phyloP scores from a whole-genome alignment of 2,797 vertebrate species.

The Lycodopsis pacificus region DNA sequence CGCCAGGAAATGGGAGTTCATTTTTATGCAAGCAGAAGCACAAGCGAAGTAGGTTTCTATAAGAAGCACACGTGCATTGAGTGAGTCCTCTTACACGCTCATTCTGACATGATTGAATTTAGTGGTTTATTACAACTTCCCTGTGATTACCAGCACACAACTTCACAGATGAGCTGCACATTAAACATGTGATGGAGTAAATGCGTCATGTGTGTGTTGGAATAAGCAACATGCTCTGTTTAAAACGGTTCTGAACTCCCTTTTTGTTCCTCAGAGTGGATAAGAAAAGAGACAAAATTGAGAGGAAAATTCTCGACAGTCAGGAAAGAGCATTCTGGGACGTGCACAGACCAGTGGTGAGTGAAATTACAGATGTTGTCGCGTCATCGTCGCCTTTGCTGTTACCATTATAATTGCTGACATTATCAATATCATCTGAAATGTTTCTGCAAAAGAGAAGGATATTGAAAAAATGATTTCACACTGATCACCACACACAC shows the following conservation, averaged over 20 bases:
- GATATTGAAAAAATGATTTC: conserved; percentile 6
- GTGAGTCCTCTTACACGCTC: conserved; percentile 26
- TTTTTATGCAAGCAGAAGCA: conserved; percentile 99
- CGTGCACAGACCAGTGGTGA: conserved; percentile 97
- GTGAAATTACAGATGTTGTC: conserved; percentile 61
- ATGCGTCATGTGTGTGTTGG: background rate
- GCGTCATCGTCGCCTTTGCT: conserved; percentile 23
- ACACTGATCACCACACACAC: conserved; percentile 13
- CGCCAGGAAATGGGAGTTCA: conserved; percentile 99
- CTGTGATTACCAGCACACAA: conserved; percentile 16
- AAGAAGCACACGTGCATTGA: conserved; percentile 36
- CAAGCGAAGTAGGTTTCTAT: conserved; percentile 94
- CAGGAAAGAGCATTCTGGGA: conserved; percentile 99
- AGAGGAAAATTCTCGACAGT: conserved; percentile 98
- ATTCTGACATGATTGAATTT: conserved; percentile 33
- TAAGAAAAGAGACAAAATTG: conserved; percentile 98
- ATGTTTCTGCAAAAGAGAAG: conserved; percentile 12
- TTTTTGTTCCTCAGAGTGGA: conserved; percentile 87
- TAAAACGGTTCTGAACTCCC: conserved; percentile 9
- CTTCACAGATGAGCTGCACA: conserved; percentile 36
- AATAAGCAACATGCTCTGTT: background rate
- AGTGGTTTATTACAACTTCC: background rate
- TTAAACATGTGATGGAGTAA: conserved; percentile 27
- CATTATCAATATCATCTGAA: conserved; percentile 25
- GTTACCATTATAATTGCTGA: background rate